Evolutionary conservation across 2,888 invertebrate genomes (phyloP), one percentile per base, ranked within the genome.

Genomic region (Eristalis pertinax): DNA sequence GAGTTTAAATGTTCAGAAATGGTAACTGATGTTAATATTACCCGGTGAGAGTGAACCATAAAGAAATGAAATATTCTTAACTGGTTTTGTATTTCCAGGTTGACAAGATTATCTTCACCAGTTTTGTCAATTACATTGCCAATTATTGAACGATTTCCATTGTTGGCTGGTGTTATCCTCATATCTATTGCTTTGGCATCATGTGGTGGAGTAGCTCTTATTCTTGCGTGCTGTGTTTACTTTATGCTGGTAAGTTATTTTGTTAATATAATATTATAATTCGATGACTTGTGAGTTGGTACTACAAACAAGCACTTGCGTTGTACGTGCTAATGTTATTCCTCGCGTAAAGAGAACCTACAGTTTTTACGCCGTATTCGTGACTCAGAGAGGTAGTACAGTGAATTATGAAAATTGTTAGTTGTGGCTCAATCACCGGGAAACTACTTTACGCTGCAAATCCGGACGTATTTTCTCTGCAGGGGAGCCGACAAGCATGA

Each of bases 181-280:
- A 92, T 96, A 26, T 94, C 95, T 50, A 93, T 96, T 5, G 95
- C 95, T 22, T 94, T 95, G 15, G 93, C 95, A 15, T 95, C 97
- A 0, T 97, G 97, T 90, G 97, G 97, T 4, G 96, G 96, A 1
- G 93, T 97, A 7, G 95, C 96, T 0, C 93, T 97, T 70, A 93
- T 94, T 8, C 93, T 95, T 10, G 96, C 96, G 0, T 94, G 95
- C 4, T 93, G 95, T 0, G 95, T 96, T 91, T 96, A 96, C 91
- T 95, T 96, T 60, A 94, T 96, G 84, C 94, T 96, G 94, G 96
- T 96, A 90, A 92, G 91, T 89, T 13, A 35, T 3, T 72, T 56
- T 0, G 32, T 10, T 32, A 8, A 1, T 32, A 32, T 8, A 32
- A 5, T 26, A 29, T 5, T 29, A 5, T 29, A 26, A 26, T 26